Percentiles rank a stretch among this genome's conserved stretches.
Evolutionary conservation across 2,888 invertebrate species (phyloP).

Genomic region (Microctonus brassicae): DNA sequence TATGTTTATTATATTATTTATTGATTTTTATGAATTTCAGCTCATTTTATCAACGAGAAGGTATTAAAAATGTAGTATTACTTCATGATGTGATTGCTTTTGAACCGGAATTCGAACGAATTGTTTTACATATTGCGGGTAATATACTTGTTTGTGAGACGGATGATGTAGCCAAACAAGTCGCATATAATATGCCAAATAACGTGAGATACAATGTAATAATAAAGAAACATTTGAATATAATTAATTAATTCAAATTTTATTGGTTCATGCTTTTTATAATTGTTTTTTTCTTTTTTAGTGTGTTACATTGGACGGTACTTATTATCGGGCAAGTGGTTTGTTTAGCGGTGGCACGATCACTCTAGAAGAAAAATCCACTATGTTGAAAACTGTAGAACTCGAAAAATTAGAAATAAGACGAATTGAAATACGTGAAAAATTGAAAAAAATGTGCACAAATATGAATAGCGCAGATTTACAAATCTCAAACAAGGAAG

Average conservation of each 20-base stretch:
- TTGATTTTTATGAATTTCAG: slow-evolving; percentile 8
- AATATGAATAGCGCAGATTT: neutral
- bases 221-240: slow-evolving; percentile 23
- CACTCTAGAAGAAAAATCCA: slow-evolving; percentile 88
- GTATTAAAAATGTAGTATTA: slow-evolving; percentile 92
- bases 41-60: slow-evolving; percentile 68
- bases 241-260: neutral
- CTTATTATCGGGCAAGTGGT: slow-evolving; percentile 96
- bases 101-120: slow-evolving; percentile 89
- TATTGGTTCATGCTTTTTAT: neutral
- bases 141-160: slow-evolving; percentile 97
- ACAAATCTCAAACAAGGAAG: neutral
- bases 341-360: slow-evolving; percentile 88
- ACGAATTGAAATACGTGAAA: slow-evolving; percentile 19
- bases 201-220: slow-evolving; percentile 81
- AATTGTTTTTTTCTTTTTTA: slow-evolving; percentile 61
- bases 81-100: slow-evolving; percentile 95
- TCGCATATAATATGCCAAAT: slow-evolving; percentile 88
- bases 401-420: neutral
- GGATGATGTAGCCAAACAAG: slow-evolving; percentile 93
- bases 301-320: slow-evolving; percentile 96
- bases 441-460: neutral
- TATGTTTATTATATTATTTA: neutral
- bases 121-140: slow-evolving; percentile 95
- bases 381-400: slow-evolving; percentile 83